phyloP scores from a whole-genome alignment of 2,113 vertebrate genomes.

The Microtus ochrogaster region DNA sequence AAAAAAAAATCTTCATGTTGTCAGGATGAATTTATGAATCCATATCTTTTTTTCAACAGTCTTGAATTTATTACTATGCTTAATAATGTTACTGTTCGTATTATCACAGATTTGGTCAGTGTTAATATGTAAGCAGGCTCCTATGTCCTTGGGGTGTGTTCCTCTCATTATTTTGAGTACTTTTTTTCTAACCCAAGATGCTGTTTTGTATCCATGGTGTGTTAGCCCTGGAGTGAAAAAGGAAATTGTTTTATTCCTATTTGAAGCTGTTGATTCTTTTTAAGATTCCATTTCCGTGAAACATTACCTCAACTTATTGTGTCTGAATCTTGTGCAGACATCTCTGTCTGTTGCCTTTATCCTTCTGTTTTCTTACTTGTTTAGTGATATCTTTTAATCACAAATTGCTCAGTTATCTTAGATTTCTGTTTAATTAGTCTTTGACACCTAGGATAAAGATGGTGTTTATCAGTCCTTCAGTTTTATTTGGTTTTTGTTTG shows the following conservation, averaged over 20 bases:
- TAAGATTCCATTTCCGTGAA: not conserved
- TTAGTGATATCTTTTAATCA: not conserved
- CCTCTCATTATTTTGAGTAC: not conserved
- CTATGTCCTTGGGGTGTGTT: not conserved
- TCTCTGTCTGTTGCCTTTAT: not conserved
- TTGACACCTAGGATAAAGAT: not conserved
- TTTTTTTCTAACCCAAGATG: not conserved
- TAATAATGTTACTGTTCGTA: not conserved
- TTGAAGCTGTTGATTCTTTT: conserved; percentile 25
- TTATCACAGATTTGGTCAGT: not conserved
- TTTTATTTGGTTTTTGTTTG: not conserved
- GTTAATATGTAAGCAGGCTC: not conserved
- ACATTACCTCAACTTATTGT: not conserved
- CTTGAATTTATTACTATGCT: not conserved
- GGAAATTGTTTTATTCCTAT: not conserved
- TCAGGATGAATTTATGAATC: not conserved
- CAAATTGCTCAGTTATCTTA: not conserved
- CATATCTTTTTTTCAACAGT: not conserved
- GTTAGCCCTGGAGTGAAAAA: not conserved
- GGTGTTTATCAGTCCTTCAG: not conserved
- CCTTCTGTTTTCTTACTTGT: not conserved
- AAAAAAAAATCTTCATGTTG: not conserved
- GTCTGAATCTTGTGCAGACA: not conserved
- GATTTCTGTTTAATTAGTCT: not conserved
- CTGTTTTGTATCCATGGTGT: conserved; percentile 4